Conservation (phyloP, 1,140 invertebrate genomes). For the Euura lappo region DNA sequence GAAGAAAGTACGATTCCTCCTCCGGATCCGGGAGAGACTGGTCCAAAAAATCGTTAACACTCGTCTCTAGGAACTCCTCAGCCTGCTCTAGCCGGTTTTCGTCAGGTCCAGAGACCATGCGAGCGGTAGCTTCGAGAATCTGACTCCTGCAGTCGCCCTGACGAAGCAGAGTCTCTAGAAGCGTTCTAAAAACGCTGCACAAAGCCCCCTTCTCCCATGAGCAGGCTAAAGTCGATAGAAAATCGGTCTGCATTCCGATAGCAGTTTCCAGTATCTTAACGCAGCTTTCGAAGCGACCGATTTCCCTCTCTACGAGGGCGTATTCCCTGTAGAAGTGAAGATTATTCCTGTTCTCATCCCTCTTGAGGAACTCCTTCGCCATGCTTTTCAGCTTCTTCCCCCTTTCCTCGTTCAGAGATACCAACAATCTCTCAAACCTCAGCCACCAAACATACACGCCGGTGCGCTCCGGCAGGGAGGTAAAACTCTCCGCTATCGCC, state of each 20-base stretch:
- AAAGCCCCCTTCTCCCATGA: slow-evolving; percentile 45
- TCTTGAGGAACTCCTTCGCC: slow-evolving; percentile 65
- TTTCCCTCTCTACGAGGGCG: slow-evolving; percentile 67
- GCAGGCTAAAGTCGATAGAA: slow-evolving; percentile 33
- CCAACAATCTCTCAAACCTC: slow-evolving; percentile 64
- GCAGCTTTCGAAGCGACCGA: slow-evolving; percentile 54
- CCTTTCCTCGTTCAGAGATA: slow-evolving; percentile 53
- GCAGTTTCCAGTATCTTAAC: slow-evolving; percentile 60
- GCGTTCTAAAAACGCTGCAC: slow-evolving; percentile 54
- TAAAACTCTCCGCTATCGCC: slow-evolving; percentile 38
- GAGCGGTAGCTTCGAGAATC: slow-evolving; percentile 36
- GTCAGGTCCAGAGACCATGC: slow-evolving; percentile 30
- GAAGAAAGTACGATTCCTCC: slow-evolving; percentile 55
- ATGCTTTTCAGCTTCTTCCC: slow-evolving; percentile 59
- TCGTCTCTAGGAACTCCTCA: slow-evolving; percentile 41
- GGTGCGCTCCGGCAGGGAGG: slow-evolving; percentile 43
- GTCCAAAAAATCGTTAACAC: slow-evolving; percentile 37
- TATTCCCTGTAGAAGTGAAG: slow-evolving; percentile 67
- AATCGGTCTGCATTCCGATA: slow-evolving; percentile 44
- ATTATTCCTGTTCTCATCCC: slow-evolving; percentile 62
- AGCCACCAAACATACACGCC: slow-evolving; percentile 67
- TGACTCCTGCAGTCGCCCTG: slow-evolving; percentile 29
- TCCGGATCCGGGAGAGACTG: slow-evolving; percentile 23
- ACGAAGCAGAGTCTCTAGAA: slow-evolving; percentile 55
- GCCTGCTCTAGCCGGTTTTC: slow-evolving; percentile 30